Conservation (phyloP, 35 echinoderm and acorn worm species). For the Lytechinus variegatus region DNA sequence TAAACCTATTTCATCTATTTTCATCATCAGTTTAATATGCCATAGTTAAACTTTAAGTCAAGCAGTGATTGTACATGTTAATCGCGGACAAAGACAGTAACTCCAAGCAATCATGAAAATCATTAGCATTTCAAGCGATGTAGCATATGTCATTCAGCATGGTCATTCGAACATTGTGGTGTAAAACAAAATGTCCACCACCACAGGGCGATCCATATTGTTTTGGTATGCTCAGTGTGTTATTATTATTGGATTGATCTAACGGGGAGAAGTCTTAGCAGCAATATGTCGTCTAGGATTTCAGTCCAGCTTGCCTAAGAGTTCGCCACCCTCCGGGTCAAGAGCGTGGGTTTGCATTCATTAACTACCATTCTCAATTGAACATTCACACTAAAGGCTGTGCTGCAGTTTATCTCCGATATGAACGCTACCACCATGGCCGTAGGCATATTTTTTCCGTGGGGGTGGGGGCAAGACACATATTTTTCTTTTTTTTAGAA, state of each 20-base stretch:
- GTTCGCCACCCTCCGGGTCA: background rate
- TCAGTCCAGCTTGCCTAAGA: slow-evolving; percentile 7
- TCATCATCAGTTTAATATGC: no score
- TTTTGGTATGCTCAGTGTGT: background rate
- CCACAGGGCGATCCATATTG: background rate
- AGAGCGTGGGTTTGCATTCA: background rate
- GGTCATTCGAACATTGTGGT: background rate
- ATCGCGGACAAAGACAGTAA: background rate
- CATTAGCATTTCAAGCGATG: background rate
- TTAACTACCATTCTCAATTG: background rate
- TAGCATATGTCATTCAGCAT: background rate
- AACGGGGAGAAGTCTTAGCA: background rate
- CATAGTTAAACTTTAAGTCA: no score
- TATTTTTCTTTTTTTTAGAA: no score
- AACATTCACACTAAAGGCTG: background rate
- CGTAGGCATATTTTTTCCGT: background rate
- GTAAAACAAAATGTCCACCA: background rate
- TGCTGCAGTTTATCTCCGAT: background rate
- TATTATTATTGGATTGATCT: background rate
- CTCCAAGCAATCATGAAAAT: background rate
- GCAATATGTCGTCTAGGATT: background rate
- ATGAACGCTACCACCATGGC: background rate
- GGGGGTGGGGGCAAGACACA: no score
- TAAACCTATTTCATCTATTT: no score
- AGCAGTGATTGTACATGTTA: no score